A percentile compares a stretch with the other conserved stretches of the same genome.
Evolutionary conservation across 2,888 invertebrate genomes (phyloP).

Genomic region (Athrips mouffetella): DNA sequence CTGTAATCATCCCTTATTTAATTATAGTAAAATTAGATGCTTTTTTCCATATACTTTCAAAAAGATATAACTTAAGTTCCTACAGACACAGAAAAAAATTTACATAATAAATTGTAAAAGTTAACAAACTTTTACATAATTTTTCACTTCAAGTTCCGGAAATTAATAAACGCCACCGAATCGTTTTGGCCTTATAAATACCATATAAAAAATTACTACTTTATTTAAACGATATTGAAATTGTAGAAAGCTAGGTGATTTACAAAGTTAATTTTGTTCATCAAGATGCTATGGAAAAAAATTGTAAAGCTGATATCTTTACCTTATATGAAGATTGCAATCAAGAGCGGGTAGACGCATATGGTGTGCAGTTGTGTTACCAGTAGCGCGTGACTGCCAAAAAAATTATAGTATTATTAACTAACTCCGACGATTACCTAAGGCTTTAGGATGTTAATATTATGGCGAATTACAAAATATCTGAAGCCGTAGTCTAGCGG

Average conservation of each 20-base stretch:
- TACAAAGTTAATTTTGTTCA: slow-evolving; percentile 39
- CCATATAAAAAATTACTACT: slow-evolving; percentile 6
- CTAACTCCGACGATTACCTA: too few species aligned
- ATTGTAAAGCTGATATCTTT: background rate
- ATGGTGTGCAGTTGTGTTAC: slow-evolving; percentile 12
- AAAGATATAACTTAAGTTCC: background rate
- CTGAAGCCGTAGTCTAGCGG: too few species aligned
- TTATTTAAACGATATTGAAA: slow-evolving; percentile 11
- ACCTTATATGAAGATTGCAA: slow-evolving; percentile 44
- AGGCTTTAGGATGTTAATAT: too few species aligned
- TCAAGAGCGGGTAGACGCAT: slow-evolving; percentile 28
- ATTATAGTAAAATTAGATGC: too few species aligned
- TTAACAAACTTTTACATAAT: background rate
- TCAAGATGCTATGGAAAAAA: slow-evolving; percentile 19
- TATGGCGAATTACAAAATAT: too few species aligned
- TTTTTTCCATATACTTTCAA: too few species aligned
- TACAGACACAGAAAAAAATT: background rate
- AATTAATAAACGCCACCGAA: slow-evolving; percentile 19
- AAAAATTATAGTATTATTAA: too few species aligned
- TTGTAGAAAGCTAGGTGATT: slow-evolving; percentile 25
- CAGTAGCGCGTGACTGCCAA: too few species aligned
- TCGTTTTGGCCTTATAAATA: slow-evolving; percentile 19
- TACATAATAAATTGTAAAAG: background rate
- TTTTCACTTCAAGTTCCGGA: background rate
- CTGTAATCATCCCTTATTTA: too few species aligned